Base-by-base conservation (phyloP, 2,797 vertebrate genomes). In the Falco novaeseelandiae region DNA sequence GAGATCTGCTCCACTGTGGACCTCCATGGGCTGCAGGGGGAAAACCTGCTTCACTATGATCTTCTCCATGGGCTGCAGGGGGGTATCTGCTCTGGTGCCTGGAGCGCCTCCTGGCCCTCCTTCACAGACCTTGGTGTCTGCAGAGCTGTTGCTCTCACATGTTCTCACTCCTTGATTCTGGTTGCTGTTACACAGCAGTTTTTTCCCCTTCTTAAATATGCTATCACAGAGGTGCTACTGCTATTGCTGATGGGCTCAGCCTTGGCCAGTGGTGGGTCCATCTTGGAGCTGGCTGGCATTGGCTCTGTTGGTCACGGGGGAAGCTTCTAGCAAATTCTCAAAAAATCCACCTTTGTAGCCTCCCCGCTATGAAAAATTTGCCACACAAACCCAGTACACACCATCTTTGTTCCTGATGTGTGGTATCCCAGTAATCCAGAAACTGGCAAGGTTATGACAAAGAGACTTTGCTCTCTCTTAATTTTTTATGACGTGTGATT, bases 241-340 rank as follows among this genome's bases (percentile, higher is more conserved):
- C 15, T 3, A 1, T 10, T 3, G 3, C 7, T 38, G 21, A 30
- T 19, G 4, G 23, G 29, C 20, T 71, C 21, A 15, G 14, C 18
- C 8, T 73, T 61, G n/a, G 18, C 13, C 27, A 21, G n/a, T 5
- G 2, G 6, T 0, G 0, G 27, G 18, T 27, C 36, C 5, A 5
- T 32, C 32, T n/a, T 84, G 44, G 8, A 73, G 20, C 1, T 5
- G 4, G 10, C 20, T 48, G 20, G 16, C 12, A 34, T 3, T 67
- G 59, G 10, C 12, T 62, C 2, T 74, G 0, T 27, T 2, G 15
- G 38, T 36, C 23, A 20, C 3, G 3, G 4, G 10, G 3, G 2
- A 62, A 67, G 12, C 12, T 58, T 65, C 42, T 57, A 8, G 18
- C 19, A 78, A 3, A 12, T 78, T 71, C 30, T 79, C 19, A 62